Conservation (phyloP, 2,797 vertebrate species). For the Chelmon rostratus region DNA sequence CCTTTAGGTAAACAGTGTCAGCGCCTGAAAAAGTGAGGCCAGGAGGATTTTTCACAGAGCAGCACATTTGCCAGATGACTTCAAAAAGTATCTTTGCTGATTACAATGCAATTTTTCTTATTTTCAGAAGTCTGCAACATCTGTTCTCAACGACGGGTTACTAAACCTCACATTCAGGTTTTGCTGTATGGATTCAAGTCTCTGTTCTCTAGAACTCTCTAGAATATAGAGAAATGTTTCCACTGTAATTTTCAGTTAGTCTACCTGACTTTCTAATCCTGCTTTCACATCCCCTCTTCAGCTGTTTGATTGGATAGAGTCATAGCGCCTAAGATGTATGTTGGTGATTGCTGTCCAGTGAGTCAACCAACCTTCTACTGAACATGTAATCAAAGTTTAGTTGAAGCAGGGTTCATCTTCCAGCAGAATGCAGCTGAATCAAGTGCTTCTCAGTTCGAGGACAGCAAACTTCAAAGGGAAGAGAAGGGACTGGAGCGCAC, state of each 20-base stretch:
- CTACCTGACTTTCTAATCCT: background rate
- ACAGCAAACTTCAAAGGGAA: background rate
- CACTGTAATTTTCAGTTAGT: background rate
- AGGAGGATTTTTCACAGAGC: slow-evolving; percentile 34
- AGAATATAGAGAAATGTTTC: background rate
- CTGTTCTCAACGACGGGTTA: background rate
- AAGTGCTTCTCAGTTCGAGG: background rate
- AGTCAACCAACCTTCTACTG: background rate
- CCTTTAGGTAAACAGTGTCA: slow-evolving; percentile 63
- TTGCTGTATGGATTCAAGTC: slow-evolving; percentile 7
- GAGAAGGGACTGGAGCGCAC: background rate
- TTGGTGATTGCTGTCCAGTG: background rate
- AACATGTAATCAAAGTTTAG: background rate
- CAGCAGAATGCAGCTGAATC: background rate
- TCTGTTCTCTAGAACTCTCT: too few relatives aligned
- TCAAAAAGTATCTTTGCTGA: slow-evolving; percentile 19
- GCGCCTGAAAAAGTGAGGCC: slow-evolving; percentile 51
- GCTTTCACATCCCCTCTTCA: background rate
- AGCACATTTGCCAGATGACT: slow-evolving; percentile 20
- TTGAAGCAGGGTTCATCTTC: background rate
- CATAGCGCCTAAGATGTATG: slow-evolving; percentile 20
- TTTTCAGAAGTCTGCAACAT: slow-evolving; percentile 10
- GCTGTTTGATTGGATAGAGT: slow-evolving; percentile 27
- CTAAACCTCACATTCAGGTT: slow-evolving; percentile 7
- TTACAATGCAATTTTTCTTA: slow-evolving; percentile 32